Base-by-base conservation (phyloP, 2,113 vertebrate species). In the Buteo buteo region DNA sequence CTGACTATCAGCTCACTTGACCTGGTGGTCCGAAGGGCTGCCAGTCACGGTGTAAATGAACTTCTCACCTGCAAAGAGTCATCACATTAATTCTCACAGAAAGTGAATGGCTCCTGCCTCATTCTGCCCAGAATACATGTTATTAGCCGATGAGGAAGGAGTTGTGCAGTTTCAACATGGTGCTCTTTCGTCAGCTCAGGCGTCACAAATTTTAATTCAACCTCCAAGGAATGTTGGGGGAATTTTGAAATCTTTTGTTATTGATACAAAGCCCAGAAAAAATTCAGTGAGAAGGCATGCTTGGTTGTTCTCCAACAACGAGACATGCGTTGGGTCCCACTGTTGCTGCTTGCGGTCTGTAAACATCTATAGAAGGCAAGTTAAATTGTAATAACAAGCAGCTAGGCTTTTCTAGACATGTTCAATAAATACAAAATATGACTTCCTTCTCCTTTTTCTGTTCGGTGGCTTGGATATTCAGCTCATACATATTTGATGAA, bases 61-160 rank as follows among this genome's bases (percentile, higher is more conserved):
- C 61, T 71, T 77, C 78, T 72, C 65, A 85, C 78, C 73, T 96
- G 81, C 32, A 36, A 52, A 76, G 47, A 69, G 31, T 79, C 5
- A 72, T 57, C 52, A 5, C 15, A 6, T 66, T n/a, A 55, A 38
- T 64, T 74, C 45, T 88, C 24, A 10, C 7, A 26, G 40, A 40
- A 69, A n/a, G 26, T 20, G 47, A 76, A 45, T 11, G 10, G 20
- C 11, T 54, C 26, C 50, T 70, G 25, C 74, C 20, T 79, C 4
- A 0, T 11, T 26, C 11, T 93, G 49, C 32, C 13, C 12, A 24
- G 36, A 44, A 1, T 17, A 40, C 0, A 0, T 42, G 58, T 17
- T 54, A 8, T 14, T 59, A 18, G 71, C 17, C 66, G 72, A 16
- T 0, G 10, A 20, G 52, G 67, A 84, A 52, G 28, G 38, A 36